A percentile compares a stretch with the other conserved stretches of the same genome.
phyloP scores from a whole-genome alignment of 2,888 invertebrate species.

The Nomada fucata region DNA sequence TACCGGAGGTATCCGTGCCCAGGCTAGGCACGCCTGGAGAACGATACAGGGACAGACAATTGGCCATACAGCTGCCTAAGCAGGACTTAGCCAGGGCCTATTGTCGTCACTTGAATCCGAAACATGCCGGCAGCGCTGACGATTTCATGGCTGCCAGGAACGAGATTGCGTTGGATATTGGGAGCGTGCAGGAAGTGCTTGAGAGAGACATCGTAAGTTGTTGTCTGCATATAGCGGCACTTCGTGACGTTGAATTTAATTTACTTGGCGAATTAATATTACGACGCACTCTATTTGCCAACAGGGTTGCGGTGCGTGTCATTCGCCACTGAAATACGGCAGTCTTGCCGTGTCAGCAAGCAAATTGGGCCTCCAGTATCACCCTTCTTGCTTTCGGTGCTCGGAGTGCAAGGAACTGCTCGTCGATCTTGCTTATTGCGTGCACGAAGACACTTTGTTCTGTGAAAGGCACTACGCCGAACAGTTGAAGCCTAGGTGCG shows the following conservation, averaged over 20 bases:
- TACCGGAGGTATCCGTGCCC: slow-evolving; percentile 90
- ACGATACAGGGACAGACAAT: slow-evolving; percentile 91
- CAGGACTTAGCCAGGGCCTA: slow-evolving; percentile 96
- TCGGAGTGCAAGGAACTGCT: slow-evolving; percentile 95
- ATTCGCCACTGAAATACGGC: slow-evolving; percentile 90
- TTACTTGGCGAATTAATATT: background rate
- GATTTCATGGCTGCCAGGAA: slow-evolving; percentile 97
- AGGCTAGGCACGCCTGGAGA: slow-evolving; percentile 91
- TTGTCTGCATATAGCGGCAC: no score
- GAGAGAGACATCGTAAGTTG: slow-evolving; percentile 78
- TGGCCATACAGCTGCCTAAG: slow-evolving; percentile 95
- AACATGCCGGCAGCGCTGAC: slow-evolving; percentile 93
- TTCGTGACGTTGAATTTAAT: no score
- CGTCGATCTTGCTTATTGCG: slow-evolving; percentile 98
- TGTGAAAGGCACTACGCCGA: slow-evolving; percentile 99
- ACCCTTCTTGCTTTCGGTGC: slow-evolving; percentile 97
- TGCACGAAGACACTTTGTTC: slow-evolving; percentile 93
- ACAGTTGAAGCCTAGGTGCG: slow-evolving; percentile 96
- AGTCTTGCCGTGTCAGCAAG: slow-evolving; percentile 94
- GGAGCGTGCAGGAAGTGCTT: slow-evolving; percentile 84
- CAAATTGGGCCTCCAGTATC: slow-evolving; percentile 93
- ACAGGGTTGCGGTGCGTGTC: slow-evolving; percentile 94
- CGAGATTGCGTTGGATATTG: slow-evolving; percentile 98
- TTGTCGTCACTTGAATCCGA: slow-evolving; percentile 93
- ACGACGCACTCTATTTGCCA: slow-evolving; percentile 74